Evolutionary conservation across 2,113 vertebrate species (phyloP).

Genomic region (Saguinus midas): DNA sequence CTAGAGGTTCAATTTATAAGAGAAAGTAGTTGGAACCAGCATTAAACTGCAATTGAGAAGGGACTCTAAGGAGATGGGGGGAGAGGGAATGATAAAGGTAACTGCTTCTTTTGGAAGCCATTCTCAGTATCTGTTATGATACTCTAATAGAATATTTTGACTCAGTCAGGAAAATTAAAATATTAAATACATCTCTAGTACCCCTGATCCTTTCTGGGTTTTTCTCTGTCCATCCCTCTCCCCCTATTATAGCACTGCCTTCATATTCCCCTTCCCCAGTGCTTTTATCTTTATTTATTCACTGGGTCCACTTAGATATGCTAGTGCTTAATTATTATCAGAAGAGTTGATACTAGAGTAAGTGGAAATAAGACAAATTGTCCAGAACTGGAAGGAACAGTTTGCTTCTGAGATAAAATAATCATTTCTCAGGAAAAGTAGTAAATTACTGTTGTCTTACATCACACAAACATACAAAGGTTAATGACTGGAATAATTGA

Average conservation of each 20-base stretch:
- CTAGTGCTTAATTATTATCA: slow-evolving; percentile 34
- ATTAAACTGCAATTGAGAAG: slow-evolving; percentile 13
- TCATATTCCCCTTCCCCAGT: neutral
- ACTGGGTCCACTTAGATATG: neutral
- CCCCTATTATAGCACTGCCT: neutral
- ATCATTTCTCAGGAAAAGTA: slow-evolving; percentile 51
- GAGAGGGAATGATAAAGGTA: neutral
- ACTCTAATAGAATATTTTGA: neutral
- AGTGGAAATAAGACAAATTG: slow-evolving; percentile 31
- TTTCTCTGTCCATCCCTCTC: neutral
- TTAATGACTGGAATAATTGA: slow-evolving; percentile 57
- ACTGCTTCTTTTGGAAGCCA: neutral
- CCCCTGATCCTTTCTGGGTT: neutral
- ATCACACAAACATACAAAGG: slow-evolving; percentile 49
- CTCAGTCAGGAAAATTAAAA: neutral
- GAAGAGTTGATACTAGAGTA: neutral
- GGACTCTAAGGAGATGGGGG: neutral
- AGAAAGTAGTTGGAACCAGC: neutral
- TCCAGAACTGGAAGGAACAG: neutral
- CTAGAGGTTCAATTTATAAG: neutral
- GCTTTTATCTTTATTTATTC: slow-evolving; percentile 18
- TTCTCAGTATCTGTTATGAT: neutral
- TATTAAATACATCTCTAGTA: neutral
- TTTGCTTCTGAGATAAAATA: slow-evolving; percentile 35
- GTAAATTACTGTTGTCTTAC: slow-evolving; percentile 56